Conservation (phyloP, 2,113 vertebrate genomes). For the Chauna torquata region DNA sequence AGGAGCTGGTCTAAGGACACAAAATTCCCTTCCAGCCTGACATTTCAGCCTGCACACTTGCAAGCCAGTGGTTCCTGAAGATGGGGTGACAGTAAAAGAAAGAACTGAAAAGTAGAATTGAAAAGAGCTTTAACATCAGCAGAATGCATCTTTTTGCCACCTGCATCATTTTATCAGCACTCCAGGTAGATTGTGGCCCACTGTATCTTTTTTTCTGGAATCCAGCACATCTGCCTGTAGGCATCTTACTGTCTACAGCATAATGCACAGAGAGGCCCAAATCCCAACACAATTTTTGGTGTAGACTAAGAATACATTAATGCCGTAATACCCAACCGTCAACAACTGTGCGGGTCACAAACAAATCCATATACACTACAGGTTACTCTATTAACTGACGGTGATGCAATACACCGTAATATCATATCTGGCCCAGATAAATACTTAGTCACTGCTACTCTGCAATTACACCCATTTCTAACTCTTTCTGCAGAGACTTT, state of each 20-base stretch:
- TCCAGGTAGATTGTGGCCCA: not conserved
- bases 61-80: not conserved
- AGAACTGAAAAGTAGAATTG: not conserved
- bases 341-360: not conserved
- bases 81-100: not conserved
- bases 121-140: not conserved
- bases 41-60: not conserved
- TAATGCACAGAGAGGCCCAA: not conserved
- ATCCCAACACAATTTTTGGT: not conserved
- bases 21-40: not conserved
- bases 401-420: not conserved
- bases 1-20: not conserved
- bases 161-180: not conserved
- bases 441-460: not conserved
- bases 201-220: not conserved
- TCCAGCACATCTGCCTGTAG: not conserved
- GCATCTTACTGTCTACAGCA: not conserved
- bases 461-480: not conserved
- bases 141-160: not conserved
- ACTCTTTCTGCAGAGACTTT: not conserved
- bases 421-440: not conserved
- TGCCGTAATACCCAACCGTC: not conserved
- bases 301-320: not conserved
- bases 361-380: not conserved
- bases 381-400: not conserved